phyloP scores from a whole-genome alignment of 1,140 invertebrate species.

The Colletes latitarsis region DNA sequence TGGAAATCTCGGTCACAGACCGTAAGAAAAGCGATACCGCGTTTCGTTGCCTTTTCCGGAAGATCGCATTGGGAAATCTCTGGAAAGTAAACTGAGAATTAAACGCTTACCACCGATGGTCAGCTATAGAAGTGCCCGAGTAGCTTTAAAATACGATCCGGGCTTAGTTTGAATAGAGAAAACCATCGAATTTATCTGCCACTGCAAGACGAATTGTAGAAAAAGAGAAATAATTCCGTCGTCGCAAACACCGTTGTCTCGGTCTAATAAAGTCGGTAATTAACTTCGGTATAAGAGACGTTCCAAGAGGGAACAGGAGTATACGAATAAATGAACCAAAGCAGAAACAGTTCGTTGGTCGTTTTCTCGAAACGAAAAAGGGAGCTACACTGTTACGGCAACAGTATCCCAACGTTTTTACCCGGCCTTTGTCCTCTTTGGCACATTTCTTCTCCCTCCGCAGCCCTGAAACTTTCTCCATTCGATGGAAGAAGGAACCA shows the following conservation, averaged over 20 bases:
- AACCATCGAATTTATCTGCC: too few relatives aligned
- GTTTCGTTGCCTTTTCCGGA: conserved; percentile 32
- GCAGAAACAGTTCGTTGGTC: too few relatives aligned
- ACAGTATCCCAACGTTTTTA: conserved; percentile 6
- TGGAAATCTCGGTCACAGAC: conserved; percentile 52
- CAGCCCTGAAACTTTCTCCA: conserved; percentile 44
- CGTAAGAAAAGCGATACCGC: not conserved
- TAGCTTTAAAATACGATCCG: too few relatives aligned
- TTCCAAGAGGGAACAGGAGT: too few relatives aligned
- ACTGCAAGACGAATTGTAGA: not conserved
- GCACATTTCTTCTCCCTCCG: not conserved
- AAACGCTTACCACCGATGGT: not conserved
- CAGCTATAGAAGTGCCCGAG: too few relatives aligned
- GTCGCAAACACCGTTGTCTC: too few relatives aligned
- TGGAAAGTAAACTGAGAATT: conserved; percentile 24
- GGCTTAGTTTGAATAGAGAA: too few relatives aligned
- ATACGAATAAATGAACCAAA: too few relatives aligned
- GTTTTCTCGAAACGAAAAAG: not conserved
- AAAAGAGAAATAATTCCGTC: not conserved
- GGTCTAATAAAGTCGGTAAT: too few relatives aligned
- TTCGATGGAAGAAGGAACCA: conserved; percentile 35
- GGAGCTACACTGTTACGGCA: not conserved
- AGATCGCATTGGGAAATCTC: conserved; percentile 32
- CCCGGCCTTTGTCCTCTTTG: conserved; percentile 20
- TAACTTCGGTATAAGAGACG: too few relatives aligned